Conservation (phyloP, 2,113 vertebrate species). For the Ranitomeya variabilis region DNA sequence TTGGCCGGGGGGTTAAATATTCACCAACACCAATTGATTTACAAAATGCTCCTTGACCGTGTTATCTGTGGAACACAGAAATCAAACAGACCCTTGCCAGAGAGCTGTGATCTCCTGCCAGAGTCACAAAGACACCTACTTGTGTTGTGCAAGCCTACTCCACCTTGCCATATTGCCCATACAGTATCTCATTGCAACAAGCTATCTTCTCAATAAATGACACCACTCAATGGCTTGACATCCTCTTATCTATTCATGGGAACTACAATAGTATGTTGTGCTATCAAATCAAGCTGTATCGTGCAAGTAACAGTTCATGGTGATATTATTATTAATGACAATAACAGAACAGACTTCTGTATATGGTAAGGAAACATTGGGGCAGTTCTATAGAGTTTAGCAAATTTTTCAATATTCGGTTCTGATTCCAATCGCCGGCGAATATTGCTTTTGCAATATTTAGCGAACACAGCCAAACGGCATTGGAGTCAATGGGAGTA, state of each 20-base stretch:
- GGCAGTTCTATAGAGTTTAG: no score
- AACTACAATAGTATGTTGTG: neutral
- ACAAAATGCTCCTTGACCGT: slow-evolving; percentile 53
- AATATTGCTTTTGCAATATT: no score
- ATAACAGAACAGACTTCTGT: no score
- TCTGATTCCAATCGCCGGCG: no score
- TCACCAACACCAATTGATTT: slow-evolving; percentile 49
- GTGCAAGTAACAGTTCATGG: no score
- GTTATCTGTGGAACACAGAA: slow-evolving; percentile 50
- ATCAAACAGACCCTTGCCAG: slow-evolving; percentile 44
- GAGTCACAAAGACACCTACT: slow-evolving; percentile 24
- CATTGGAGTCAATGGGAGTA: no score
- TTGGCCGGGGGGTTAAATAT: slow-evolving; percentile 51
- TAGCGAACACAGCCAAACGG: no score
- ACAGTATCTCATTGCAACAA: neutral
- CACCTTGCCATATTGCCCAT: neutral
- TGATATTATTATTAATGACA: no score
- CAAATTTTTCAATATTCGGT: no score
- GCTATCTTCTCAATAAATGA: neutral
- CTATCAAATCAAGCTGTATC: no score
- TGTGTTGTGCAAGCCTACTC: slow-evolving; percentile 44
- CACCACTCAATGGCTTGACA: neutral
- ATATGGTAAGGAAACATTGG: no score
- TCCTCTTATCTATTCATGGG: neutral
- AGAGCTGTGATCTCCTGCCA: slow-evolving; percentile 40